Evolutionary conservation across 2,113 vertebrate genomes (phyloP).

Genomic region (western clawed frog (Xenopus tropicalis)): DNA sequence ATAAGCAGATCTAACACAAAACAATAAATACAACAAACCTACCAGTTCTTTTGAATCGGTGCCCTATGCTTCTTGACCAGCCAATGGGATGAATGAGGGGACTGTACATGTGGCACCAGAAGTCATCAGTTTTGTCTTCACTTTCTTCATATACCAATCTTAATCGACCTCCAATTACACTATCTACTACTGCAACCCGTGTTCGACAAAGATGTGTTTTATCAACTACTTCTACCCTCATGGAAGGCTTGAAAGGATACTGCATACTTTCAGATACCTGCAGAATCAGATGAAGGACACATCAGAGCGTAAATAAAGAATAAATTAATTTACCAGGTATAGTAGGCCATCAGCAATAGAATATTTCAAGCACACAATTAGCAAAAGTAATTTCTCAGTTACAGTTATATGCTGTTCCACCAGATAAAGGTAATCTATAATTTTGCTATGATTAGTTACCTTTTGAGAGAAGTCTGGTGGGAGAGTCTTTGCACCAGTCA

Average conservation of each 20-base stretch:
- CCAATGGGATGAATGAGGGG: conserved; percentile 93
- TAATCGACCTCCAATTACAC: conserved; percentile 88
- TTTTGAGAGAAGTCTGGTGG: conserved; percentile 90
- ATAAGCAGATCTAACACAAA: too few relatives aligned
- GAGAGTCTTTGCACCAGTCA: conserved; percentile 98
- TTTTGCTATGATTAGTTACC: conserved; percentile 63
- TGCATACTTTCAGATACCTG: conserved; percentile 93
- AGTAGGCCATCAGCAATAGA: too few relatives aligned
- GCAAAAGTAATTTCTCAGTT: too few relatives aligned
- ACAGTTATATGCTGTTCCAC: too few relatives aligned
- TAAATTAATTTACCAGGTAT: neutral
- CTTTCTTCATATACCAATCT: conserved; percentile 92
- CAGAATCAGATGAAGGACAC: conserved; percentile 29
- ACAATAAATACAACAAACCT: conserved; percentile 12
- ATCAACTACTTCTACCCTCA: conserved; percentile 97
- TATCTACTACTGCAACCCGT: conserved; percentile 89
- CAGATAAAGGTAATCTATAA: too few relatives aligned
- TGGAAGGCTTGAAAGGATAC: conserved; percentile 92
- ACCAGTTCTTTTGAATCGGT: conserved; percentile 97
- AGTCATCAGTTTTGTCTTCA: conserved; percentile 89
- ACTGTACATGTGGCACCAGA: conserved; percentile 99
- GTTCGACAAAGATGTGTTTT: conserved; percentile 95
- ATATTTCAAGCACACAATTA: too few relatives aligned
- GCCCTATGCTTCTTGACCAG: conserved; percentile 95
- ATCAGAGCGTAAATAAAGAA: neutral